phyloP scores from a whole-genome alignment of 2,888 invertebrate genomes.

The Andrena hattorfiana region DNA sequence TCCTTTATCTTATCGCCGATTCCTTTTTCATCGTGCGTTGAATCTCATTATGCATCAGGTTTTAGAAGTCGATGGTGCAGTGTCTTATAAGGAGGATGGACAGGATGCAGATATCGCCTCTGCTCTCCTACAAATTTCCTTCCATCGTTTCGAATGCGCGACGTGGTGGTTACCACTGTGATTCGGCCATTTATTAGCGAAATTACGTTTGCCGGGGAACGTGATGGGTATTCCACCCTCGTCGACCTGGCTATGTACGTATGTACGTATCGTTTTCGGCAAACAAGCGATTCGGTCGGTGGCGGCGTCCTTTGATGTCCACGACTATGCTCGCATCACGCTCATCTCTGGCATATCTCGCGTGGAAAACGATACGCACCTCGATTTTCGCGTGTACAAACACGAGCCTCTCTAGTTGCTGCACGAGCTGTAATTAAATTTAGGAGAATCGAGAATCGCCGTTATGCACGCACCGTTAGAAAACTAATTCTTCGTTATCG shows the following conservation, averaged over 20 bases:
- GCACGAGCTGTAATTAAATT: conserved; percentile 46
- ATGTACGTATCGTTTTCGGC: conserved; percentile 55
- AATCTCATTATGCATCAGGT: background rate
- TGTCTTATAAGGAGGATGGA: background rate
- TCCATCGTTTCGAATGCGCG: conserved; percentile 28
- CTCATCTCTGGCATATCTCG: conserved; percentile 55
- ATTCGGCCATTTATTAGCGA: conserved; percentile 59
- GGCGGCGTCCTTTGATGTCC: conserved; percentile 55
- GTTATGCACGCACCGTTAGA: background rate
- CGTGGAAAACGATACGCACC: conserved; percentile 44
- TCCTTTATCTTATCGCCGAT: conserved; percentile 13
- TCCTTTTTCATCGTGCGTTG: background rate
- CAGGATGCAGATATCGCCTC: background rate
- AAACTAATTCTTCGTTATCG: background rate
- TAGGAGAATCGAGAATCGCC: conserved; percentile 8
- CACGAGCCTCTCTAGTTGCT: conserved; percentile 27
- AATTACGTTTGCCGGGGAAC: conserved; percentile 54
- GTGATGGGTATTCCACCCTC: conserved; percentile 42
- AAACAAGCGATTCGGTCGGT: conserved; percentile 57
- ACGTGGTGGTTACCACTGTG: conserved; percentile 37
- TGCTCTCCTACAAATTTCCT: background rate
- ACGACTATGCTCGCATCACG: conserved; percentile 26
- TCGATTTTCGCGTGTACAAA: conserved; percentile 20
- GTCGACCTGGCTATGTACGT: background rate
- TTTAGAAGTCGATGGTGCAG: background rate